Base-by-base conservation (phyloP, 1,140 invertebrate genomes). In the Drosophila parabipectinata region DNA sequence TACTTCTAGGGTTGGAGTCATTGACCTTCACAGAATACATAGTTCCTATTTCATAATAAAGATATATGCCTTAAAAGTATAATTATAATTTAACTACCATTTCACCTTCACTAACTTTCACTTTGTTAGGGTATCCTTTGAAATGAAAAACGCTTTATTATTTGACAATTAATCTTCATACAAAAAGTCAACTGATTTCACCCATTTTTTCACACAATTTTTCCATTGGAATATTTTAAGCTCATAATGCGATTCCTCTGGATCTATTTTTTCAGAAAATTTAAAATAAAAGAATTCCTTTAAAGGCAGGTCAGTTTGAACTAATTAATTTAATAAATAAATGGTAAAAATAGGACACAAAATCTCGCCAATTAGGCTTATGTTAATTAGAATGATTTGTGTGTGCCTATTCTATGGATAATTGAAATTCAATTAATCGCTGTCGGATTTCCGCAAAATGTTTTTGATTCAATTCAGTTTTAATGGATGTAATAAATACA, bases 371-470 rank as follows among this genome's bases (percentile, higher is more conserved):
- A 69, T 69, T 69, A 56, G 63, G 18, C 56, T 69, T 69, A 48
- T 50, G 51, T 44, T 68, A 56, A 68, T 68, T 34, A 28, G 21
- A 50, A 50, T 15, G 34, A 66, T 51, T 51, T 54, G 21, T 12
- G 15, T 34, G 14, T 24, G 44, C 18, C 45, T 50, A 48, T 37
- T 26, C 45, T 50, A 34, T 15, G 53, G 34, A 52, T 62, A 74
- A 74, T 74, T 74, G 41, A 55, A 64, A 53, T 74, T 74, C 53
- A 73, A 74, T 74, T 74, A 56, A 66, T 74, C 21, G 28, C 45
- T 12, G 15, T 63, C 18, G 52, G 21, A 39, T 64, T 62, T 59
- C 50, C 69, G 30, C 51, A 14, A 21, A 63, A 52, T 12, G 37
- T 56, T 52, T 44, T 44, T 37, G 45, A 66, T 51, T 52, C 24